Conservation (phyloP, 2,113 vertebrate species). For the Delphinus delphis region DNA sequence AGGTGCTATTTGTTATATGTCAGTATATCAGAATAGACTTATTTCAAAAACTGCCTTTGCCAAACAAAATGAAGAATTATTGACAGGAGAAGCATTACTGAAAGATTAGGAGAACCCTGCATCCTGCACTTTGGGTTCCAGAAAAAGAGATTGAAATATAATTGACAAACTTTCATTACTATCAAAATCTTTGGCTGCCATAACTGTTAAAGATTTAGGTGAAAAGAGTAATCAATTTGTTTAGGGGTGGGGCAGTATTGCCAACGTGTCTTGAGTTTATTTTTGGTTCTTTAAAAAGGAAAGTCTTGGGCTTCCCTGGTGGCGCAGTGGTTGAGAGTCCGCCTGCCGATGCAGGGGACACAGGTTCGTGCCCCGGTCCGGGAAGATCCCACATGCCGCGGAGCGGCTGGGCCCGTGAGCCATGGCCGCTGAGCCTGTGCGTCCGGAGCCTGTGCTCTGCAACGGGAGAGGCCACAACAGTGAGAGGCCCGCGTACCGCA, state of each 20-base stretch:
- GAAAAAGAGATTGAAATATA: constrained; percentile 87
- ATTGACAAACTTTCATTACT: constrained; percentile 90
- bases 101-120: constrained; percentile 88
- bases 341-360: no score
- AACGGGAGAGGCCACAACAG: no score
- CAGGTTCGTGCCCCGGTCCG: no score
- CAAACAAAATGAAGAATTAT: constrained; percentile 97
- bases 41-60: constrained; percentile 94
- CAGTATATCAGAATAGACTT: constrained; percentile 94
- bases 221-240: constrained; percentile 77
- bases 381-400: no score
- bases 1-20: constrained; percentile 94
- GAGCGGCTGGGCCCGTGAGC: no score
- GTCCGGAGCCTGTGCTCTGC: no score
- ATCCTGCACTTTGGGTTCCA: constrained; percentile 93
- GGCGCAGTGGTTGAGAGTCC: no score
- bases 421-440: no score
- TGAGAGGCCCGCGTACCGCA: no score
- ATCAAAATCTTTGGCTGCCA: constrained; percentile 85
- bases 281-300: constrained; percentile 64
- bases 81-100: constrained; percentile 97
- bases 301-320: constrained; percentile 55
- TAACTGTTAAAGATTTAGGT: constrained; percentile 80
- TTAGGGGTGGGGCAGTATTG: constrained; percentile 58
- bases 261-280: constrained; percentile 56